Percentiles rank a stretch among this genome's conserved stretches.
phyloP scores from a whole-genome alignment of 2,888 invertebrate species.

The Cephus runcator region DNA sequence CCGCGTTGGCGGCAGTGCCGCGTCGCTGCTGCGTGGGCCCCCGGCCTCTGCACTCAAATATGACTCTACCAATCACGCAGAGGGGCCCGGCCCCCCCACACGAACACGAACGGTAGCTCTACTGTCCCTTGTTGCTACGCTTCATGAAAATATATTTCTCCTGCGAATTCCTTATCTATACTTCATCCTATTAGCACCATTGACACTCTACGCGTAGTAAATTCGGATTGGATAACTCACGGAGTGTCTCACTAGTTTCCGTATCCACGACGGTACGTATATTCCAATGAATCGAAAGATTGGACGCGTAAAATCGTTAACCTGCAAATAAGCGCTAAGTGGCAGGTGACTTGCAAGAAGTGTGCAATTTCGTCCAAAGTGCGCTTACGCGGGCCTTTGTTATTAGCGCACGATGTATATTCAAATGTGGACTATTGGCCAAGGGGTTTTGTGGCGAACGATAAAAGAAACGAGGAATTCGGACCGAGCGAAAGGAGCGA shows the following conservation, averaged over 20 bases:
- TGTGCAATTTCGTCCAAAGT: neutral
- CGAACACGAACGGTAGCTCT: neutral
- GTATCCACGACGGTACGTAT: neutral
- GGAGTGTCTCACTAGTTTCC: neutral
- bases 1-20: constrained; percentile 38
- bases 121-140: neutral
- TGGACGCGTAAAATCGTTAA: constrained; percentile 26
- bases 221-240: neutral
- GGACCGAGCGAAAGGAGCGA: neutral
- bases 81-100: neutral
- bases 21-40: constrained; percentile 35
- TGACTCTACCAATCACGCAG: neutral
- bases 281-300: neutral
- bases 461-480: neutral
- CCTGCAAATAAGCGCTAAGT: constrained; percentile 23
- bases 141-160: neutral
- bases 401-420: neutral
- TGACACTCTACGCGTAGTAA: neutral
- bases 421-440: neutral
- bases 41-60: neutral
- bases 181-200: neutral
- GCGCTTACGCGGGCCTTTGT: neutral
- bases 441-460: neutral
- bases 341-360: neutral
- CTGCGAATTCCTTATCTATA: neutral